Evolutionary conservation across 2,888 invertebrate species (phyloP).

Genomic region (Lasioglossum marginatum): DNA sequence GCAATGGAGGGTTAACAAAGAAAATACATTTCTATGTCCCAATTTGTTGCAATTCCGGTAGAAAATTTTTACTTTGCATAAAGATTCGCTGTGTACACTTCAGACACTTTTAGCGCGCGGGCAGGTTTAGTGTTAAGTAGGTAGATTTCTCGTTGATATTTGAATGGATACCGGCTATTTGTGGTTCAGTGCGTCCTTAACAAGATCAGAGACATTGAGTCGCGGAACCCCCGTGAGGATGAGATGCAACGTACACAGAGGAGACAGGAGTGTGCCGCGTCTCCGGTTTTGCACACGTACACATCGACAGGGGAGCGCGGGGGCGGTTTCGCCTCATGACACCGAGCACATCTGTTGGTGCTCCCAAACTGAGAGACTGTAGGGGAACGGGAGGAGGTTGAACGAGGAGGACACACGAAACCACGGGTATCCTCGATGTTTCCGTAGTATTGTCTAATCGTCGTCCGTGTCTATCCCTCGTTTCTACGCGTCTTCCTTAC

Average conservation of each 20-base stretch:
- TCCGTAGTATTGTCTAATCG: slow-evolving; percentile 81
- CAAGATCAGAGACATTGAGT: slow-evolving; percentile 81
- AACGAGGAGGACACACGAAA: slow-evolving; percentile 63
- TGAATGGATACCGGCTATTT: slow-evolving; percentile 82
- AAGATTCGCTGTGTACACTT: too few species aligned
- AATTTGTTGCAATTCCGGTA: too few species aligned
- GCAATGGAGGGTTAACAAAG: too few species aligned
- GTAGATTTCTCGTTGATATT: slow-evolving; percentile 80
- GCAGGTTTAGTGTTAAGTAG: slow-evolving; percentile 66
- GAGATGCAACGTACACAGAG: slow-evolving; percentile 61
- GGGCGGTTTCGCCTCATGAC: slow-evolving; percentile 43
- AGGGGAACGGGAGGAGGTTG: slow-evolving; percentile 43
- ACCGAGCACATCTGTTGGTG: slow-evolving; percentile 80
- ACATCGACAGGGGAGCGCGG: not conserved
- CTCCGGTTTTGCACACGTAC: slow-evolving; percentile 29
- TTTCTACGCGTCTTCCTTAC: slow-evolving; percentile 23
- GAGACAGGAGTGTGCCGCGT: slow-evolving; percentile 41
- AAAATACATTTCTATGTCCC: too few species aligned
- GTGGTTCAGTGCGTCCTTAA: slow-evolving; percentile 83
- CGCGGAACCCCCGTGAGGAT: slow-evolving; percentile 72
- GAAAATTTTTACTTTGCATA: too few species aligned
- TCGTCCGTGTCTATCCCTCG: slow-evolving; percentile 67
- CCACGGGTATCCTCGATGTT: slow-evolving; percentile 72
- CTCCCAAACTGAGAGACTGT: slow-evolving; percentile 75
- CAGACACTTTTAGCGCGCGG: not conserved